A percentile compares a stretch with the other conserved stretches of the same genome.
Conservation (phyloP, 2,888 invertebrate species). For the Microctonus hyperodae region DNA sequence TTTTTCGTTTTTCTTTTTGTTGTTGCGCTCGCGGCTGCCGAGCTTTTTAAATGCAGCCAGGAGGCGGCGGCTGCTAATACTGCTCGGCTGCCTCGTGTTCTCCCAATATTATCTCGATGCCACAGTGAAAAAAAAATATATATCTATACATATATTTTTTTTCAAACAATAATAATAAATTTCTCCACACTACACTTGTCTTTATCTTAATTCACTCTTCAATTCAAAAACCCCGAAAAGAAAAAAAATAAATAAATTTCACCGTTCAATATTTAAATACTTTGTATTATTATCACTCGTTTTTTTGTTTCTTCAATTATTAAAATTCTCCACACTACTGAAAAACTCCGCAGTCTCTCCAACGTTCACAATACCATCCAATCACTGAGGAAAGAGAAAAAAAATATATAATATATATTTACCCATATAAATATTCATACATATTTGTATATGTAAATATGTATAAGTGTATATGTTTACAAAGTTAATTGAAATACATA, state of each 20-base stretch:
- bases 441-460: too few relatives aligned
- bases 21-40: constrained; percentile 15
- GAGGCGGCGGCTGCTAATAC: constrained; percentile 34
- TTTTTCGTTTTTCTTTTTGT: not conserved
- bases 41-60: constrained; percentile 33
- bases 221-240: too few relatives aligned
- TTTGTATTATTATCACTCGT: not conserved
- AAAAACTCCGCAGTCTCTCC: not conserved
- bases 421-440: too few relatives aligned
- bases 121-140: constrained; percentile 36
- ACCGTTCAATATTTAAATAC: not conserved
- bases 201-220: not conserved
- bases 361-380: not conserved
- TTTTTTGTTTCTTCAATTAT: not conserved
- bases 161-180: too few relatives aligned
- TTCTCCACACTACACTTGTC: not conserved
- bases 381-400: constrained; percentile 4
- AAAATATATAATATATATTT: too few relatives aligned
- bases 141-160: too few relatives aligned
- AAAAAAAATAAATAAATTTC: not conserved
- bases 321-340: not conserved
- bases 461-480: not conserved
- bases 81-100: constrained; percentile 45
- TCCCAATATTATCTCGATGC: constrained; percentile 56
- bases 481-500: not conserved